Conservation (phyloP, 1,140 invertebrate species). For the Lordiphosa stackelbergi region DNA sequence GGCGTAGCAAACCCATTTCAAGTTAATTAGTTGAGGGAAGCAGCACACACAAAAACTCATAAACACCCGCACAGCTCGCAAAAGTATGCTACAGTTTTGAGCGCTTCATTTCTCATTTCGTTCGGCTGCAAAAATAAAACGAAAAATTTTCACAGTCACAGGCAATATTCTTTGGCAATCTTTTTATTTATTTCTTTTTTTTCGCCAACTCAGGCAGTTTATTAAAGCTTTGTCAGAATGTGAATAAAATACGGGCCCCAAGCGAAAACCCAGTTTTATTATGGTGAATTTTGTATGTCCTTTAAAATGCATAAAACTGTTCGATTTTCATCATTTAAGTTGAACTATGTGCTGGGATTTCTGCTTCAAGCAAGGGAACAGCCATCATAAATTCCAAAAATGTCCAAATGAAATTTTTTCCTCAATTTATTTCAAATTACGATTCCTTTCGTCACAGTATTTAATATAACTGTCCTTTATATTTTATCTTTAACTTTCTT, state of each 20-base stretch:
- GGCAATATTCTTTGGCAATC: constrained; percentile 47
- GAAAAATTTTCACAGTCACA: constrained; percentile 40
- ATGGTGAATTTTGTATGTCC: too few species aligned
- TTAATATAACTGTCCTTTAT: too few species aligned
- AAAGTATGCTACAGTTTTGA: constrained; percentile 39
- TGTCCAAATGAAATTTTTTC: too few species aligned
- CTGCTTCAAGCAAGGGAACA: too few species aligned
- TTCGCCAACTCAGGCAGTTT: constrained; percentile 58
- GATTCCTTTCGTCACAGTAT: too few species aligned
- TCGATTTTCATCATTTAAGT: constrained; percentile 4
- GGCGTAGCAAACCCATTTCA: constrained; percentile 46
- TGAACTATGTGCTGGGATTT: too few species aligned
- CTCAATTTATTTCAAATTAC: too few species aligned
- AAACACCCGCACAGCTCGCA: constrained; percentile 12
- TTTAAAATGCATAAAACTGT: not conserved
- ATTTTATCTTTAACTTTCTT: too few species aligned
- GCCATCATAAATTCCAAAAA: too few species aligned
- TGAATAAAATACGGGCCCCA: constrained; percentile 39
- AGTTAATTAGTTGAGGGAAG: constrained; percentile 54
- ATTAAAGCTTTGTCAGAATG: constrained; percentile 49
- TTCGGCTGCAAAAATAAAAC: constrained; percentile 26
- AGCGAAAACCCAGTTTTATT: constrained; percentile 9
- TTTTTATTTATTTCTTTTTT: constrained; percentile 30
- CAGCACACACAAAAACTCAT: constrained; percentile 4
- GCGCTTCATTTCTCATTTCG: constrained; percentile 34